These are phyloP conservation scores for Acleris cristana DNA, from an alignment of 2,888 invertebrate species.

Conservation along the genomic window DNA sequence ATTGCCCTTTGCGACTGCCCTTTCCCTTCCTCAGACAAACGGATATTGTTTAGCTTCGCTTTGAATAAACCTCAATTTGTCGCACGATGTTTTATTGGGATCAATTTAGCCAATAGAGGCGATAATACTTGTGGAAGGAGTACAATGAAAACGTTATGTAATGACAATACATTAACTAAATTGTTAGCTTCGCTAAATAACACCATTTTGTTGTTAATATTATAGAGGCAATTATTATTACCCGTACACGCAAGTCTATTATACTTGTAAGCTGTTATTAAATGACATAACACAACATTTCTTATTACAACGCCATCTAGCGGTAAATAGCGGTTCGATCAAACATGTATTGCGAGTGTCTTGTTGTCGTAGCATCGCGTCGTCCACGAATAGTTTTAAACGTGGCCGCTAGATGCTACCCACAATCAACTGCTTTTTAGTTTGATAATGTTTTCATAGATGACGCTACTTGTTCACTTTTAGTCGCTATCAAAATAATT, in stretches of 20 bases:
- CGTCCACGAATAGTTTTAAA: too few relatives aligned
- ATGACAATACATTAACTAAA: not conserved
- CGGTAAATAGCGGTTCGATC: not conserved
- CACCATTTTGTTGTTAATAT: not conserved
- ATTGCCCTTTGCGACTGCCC: not conserved
- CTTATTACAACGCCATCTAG: slow-evolving; percentile 6
- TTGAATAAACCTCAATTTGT: not conserved
- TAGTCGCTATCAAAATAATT: too few relatives aligned
- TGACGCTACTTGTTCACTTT: not conserved
- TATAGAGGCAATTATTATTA: too few relatives aligned
- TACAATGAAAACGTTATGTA: not conserved
- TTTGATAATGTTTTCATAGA: not conserved
- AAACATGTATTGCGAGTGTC: not conserved
- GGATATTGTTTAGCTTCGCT: too few relatives aligned
- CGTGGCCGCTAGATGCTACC: not conserved
- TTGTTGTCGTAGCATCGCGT: not conserved
- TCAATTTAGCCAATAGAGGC: slow-evolving; percentile 21
- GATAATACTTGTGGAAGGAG: not conserved
- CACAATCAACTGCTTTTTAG: not conserved
- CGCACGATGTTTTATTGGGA: slow-evolving; percentile 5
- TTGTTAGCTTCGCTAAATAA: too few relatives aligned
- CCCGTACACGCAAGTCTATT: too few relatives aligned
- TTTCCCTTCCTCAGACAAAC: not conserved
- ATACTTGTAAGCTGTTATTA: too few relatives aligned
- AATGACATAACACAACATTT: too few relatives aligned